phyloP scores from a whole-genome alignment of 1,140 invertebrate genomes.

The Cryptotermes secundus region DNA sequence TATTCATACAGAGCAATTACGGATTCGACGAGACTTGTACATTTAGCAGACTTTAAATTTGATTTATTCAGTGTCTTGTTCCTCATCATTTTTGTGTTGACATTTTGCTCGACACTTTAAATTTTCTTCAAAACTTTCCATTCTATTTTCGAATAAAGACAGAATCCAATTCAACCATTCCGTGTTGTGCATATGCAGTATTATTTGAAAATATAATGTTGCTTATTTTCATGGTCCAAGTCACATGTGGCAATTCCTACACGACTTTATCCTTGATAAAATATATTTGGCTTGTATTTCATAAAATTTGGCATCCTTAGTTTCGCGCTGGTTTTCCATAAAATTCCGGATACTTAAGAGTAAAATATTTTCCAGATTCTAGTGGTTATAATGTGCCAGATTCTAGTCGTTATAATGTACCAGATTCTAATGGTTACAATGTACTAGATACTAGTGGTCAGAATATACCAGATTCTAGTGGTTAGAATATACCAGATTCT shows the following conservation, averaged over 20 bases:
- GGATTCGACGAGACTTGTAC: slow-evolving; percentile 29
- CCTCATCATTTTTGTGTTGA: background rate
- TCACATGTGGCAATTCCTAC: background rate
- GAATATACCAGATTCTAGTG: too few relatives aligned
- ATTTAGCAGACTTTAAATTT: slow-evolving; percentile 32
- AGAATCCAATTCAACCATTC: background rate
- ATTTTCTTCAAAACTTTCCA: background rate
- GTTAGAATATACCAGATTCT: too few relatives aligned
- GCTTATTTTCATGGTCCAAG: background rate
- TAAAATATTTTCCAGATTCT: too few relatives aligned
- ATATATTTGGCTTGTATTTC: too few relatives aligned
- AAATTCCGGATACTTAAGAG: too few relatives aligned
- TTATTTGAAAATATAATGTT: background rate
- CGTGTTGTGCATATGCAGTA: background rate
- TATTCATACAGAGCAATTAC: slow-evolving; percentile 31
- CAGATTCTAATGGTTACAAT: too few relatives aligned
- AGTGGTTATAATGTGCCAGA: too few relatives aligned
- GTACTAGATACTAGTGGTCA: too few relatives aligned
- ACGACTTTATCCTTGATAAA: too few relatives aligned
- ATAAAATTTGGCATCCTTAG: too few relatives aligned
- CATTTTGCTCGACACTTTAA: background rate
- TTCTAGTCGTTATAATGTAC: too few relatives aligned
- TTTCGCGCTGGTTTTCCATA: too few relatives aligned
- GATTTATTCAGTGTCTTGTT: slow-evolving; percentile 22
- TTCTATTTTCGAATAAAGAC: background rate